phyloP scores from a whole-genome alignment of 2,113 vertebrate species.

The Syngnathus scovelli region DNA sequence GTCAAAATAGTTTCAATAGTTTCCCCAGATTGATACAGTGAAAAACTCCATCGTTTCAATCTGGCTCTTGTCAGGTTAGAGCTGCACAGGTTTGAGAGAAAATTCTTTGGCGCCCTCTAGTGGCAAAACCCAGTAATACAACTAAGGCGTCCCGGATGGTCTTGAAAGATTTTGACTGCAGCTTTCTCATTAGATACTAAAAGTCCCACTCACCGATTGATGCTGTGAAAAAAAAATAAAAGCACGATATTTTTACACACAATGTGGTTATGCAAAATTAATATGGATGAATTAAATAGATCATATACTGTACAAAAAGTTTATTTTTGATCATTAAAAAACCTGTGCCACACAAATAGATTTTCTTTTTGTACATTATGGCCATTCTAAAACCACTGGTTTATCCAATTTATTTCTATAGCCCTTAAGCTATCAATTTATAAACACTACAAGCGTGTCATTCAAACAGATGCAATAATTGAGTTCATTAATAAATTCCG shows the following conservation, averaged over 20 bases:
- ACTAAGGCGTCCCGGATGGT: neutral
- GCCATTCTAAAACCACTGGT: neutral
- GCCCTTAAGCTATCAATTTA: neutral
- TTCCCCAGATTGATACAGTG: too few relatives aligned
- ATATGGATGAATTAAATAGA: too few relatives aligned
- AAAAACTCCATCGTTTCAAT: too few relatives aligned
- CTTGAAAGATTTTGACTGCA: too few relatives aligned
- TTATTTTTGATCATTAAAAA: neutral
- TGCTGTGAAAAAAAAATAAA: too few relatives aligned
- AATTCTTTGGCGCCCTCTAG: neutral
- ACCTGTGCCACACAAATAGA: neutral
- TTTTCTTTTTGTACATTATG: neutral
- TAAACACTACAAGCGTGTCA: neutral
- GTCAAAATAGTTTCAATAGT: too few relatives aligned
- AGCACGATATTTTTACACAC: too few relatives aligned
- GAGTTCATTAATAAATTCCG: neutral
- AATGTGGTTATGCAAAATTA: too few relatives aligned
- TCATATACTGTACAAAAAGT: neutral
- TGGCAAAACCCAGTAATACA: neutral
- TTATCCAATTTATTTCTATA: neutral
- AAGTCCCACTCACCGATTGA: too few relatives aligned
- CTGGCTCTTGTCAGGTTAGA: constrained; percentile 6
- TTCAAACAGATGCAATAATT: neutral
- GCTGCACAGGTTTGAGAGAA: constrained; percentile 43
- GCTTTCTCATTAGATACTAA: too few relatives aligned